phyloP scores from a whole-genome alignment of 2,888 invertebrate species.

The Oscheius onirici region DNA sequence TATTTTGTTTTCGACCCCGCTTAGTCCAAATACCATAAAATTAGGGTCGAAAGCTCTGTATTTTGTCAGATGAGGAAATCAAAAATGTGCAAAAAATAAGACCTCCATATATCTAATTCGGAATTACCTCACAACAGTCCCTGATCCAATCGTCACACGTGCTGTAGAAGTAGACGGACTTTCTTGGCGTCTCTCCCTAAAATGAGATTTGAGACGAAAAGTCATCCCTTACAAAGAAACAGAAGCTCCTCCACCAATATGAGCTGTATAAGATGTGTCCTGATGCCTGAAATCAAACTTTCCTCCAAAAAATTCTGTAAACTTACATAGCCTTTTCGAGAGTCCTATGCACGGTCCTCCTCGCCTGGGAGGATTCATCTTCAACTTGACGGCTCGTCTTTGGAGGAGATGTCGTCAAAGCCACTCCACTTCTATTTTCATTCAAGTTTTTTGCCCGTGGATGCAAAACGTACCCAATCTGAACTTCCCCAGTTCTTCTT shows the following conservation, averaged over 20 bases:
- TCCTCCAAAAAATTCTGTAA: neutral
- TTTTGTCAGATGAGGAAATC: no score
- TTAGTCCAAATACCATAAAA: no score
- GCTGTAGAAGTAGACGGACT: no score
- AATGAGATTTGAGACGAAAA: neutral
- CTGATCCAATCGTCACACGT: no score
- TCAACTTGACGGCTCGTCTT: neutral
- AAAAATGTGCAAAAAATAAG: no score
- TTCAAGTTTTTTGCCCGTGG: neutral
- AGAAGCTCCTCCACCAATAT: neutral
- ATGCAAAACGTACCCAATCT: constrained; percentile 7
- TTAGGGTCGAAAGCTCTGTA: no score
- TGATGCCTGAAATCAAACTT: constrained; percentile 2
- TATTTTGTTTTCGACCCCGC: no score
- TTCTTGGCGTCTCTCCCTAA: no score
- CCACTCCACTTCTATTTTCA: constrained; percentile 1
- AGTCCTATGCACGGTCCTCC: constrained; percentile 26
- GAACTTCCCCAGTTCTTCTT: constrained; percentile 25
- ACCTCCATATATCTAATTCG: no score
- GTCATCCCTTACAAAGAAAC: neutral
- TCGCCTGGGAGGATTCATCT: constrained; percentile 21
- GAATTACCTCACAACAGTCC: no score
- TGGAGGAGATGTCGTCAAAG: constrained; percentile 6
- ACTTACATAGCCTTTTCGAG: constrained; percentile 12
- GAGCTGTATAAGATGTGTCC: neutral